These are phyloP conservation scores for Aradus depressus DNA, from an alignment of 2,888 invertebrate genomes.

Conservation along the genomic window DNA sequence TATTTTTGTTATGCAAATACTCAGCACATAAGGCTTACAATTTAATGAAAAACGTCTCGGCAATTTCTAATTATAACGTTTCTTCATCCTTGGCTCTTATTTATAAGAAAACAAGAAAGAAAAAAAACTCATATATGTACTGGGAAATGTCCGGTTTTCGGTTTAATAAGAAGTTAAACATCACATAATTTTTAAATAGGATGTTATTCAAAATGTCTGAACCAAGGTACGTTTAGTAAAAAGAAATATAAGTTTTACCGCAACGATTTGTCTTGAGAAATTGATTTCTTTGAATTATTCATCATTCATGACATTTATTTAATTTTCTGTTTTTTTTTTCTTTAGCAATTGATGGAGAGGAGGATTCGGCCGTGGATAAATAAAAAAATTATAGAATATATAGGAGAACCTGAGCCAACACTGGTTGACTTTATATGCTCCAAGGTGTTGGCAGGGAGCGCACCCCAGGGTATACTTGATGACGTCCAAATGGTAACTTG, in stretches of 20 bases:
- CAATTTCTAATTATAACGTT: too few species aligned
- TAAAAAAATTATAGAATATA: slow-evolving; percentile 98
- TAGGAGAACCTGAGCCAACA: slow-evolving; percentile 97
- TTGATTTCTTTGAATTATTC: background rate
- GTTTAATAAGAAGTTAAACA: too few species aligned
- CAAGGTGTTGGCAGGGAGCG: slow-evolving; percentile 86
- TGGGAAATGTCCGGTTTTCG: too few species aligned
- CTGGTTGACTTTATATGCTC: slow-evolving; percentile 99
- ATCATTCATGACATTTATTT: background rate
- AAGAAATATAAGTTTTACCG: background rate
- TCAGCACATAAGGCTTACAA: too few species aligned
- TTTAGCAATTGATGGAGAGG: slow-evolving; percentile 73
- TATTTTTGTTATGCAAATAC: too few species aligned
- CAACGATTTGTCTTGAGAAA: background rate
- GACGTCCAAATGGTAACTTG: slow-evolving; percentile 90
- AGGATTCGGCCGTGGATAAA: slow-evolving; percentile 99
- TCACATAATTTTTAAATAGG: background rate
- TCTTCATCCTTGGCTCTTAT: too few species aligned
- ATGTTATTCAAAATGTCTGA: background rate
- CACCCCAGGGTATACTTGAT: slow-evolving; percentile 88
- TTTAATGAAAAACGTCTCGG: too few species aligned
- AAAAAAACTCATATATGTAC: too few species aligned
- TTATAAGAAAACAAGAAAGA: too few species aligned
- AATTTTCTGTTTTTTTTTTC: slow-evolving; percentile 14
- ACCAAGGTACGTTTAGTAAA: background rate